Evolutionary conservation across 2,797 vertebrate genomes (phyloP).

Genomic region (Sebastes variabilis): DNA sequence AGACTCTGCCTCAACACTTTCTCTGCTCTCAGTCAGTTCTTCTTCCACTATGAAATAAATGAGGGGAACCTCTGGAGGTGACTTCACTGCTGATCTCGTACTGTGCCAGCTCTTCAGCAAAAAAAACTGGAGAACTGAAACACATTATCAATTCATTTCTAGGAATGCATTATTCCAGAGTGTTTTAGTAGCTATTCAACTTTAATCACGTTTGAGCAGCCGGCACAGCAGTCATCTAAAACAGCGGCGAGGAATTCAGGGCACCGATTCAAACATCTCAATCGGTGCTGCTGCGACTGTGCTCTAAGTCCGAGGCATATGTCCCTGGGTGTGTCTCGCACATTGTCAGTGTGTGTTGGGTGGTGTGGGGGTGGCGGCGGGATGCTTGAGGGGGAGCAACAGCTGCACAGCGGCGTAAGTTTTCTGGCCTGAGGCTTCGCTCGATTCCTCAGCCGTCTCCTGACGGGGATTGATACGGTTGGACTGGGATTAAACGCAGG

Average conservation of each 20-base stretch:
- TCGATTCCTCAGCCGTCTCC: background rate
- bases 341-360: slow-evolving; percentile 17
- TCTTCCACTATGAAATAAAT: background rate
- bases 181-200: slow-evolving; percentile 40
- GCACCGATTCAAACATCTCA: slow-evolving; percentile 64
- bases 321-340: slow-evolving; percentile 69
- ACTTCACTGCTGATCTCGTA: background rate
- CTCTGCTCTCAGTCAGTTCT: background rate
- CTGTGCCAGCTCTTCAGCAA: background rate
- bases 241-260: slow-evolving; percentile 41
- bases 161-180: slow-evolving; percentile 28
- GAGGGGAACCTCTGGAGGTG: background rate
- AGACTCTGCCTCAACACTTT: background rate
- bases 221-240: background rate
- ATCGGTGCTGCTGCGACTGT: slow-evolving; percentile 15
- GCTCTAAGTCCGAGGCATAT: slow-evolving; percentile 38
- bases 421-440: background rate
- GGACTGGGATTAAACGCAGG: background rate
- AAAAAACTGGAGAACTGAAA: background rate
- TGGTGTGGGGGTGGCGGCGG: background rate
- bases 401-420: slow-evolving; percentile 54
- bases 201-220: slow-evolving; percentile 32
- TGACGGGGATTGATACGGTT: background rate
- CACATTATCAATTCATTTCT: slow-evolving; percentile 34
- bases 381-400: slow-evolving; percentile 38